Percentiles rank a stretch among this genome's conserved stretches.
Conservation (phyloP, 2,888 invertebrate genomes). For the Falcaria lacertinaria region DNA sequence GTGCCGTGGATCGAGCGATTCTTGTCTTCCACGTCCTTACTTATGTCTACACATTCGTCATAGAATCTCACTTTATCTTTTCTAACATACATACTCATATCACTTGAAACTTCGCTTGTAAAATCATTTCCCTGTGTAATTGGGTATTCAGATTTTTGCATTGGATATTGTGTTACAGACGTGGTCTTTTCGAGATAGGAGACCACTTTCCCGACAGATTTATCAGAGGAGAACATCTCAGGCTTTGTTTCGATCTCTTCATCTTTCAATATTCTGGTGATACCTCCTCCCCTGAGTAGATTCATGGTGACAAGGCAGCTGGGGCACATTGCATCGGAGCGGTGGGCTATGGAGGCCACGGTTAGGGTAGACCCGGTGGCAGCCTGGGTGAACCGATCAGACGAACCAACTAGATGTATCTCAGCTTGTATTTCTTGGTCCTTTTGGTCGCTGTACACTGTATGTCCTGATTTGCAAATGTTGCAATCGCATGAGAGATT, state of each 20-base stretch:
- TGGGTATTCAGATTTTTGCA: conserved; percentile 11
- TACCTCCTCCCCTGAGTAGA: conserved; percentile 25
- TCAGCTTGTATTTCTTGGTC: conserved; percentile 30
- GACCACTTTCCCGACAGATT: conserved; percentile 29
- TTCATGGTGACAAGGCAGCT: conserved; percentile 41
- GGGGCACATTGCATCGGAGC: conserved; percentile 32
- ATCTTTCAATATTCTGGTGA: conserved; percentile 45
- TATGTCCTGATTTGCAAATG: conserved; percentile 15
- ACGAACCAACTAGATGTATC: conserved; percentile 2
- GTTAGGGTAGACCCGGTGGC: conserved; percentile 5
- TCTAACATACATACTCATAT: conserved; percentile 7
- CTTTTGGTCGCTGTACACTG: conserved; percentile 5
- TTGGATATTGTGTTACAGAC: conserved; percentile 22
- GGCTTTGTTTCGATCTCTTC: conserved; percentile 40
- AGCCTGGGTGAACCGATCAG: conserved; percentile 20
- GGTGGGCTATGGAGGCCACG: background rate
- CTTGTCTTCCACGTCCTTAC: conserved; percentile 6
- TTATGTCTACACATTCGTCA: conserved; percentile 7
- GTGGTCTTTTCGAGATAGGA: conserved; percentile 30
- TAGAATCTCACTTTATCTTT: conserved; percentile 32
- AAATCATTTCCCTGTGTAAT: conserved; percentile 17
- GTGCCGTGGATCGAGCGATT: conserved; percentile 9
- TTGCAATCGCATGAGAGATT: conserved; percentile 43
- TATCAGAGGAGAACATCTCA: conserved; percentile 31
- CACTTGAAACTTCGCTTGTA: conserved; percentile 17